Evolutionary conservation across 2,113 vertebrate genomes (phyloP), one percentile per base, ranked within the genome.

Genomic region (Rallus limicola): DNA sequence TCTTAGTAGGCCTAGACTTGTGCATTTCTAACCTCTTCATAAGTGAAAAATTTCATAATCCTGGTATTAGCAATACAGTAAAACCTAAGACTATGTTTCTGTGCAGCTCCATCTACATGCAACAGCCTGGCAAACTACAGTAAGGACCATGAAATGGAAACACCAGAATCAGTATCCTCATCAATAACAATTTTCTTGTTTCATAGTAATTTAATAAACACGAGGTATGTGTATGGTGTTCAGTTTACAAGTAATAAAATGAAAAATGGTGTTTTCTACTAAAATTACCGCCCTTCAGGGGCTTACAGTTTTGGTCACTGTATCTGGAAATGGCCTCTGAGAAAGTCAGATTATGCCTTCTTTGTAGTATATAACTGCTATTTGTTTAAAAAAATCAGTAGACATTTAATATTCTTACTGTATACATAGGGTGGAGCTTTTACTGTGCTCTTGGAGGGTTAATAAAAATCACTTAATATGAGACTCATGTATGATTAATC

Each of bases 131-230:
- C 33, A 95, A 92, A 82, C 23, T 53, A 46, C 52, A 63, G 36
- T 24, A 10, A 69, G 40, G 15, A 53, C 40, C 44, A 91, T 79
- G 88, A 80, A 74, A 58, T 67, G 13, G 38, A 95, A 93, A 76
- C 67, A 78, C 17, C 65, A 94, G 65, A 93, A 94, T 97, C 68
- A 82, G 10, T 75, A 72, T 52, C 18, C 44, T 34, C 7, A 83
- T 58, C 62, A 92, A 91, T 84, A 96, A 46, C 79, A 86, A 69
- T 71, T 94, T 95, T 85, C 78, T 78, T 89, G 10, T 72, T 92
- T 97, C 44, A 34, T 24, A 62, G 29, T 85, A 94, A 95, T 97
- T 95, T 94, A 85, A 91, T 90, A 96, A 96, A 93, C 82, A 74
- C 23, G 36, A 55, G 11, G 6, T 85, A 83, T 77, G 60, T 29